Conservation (phyloP, 2,113 vertebrate genomes). For the Engraulis encrasicolus region DNA sequence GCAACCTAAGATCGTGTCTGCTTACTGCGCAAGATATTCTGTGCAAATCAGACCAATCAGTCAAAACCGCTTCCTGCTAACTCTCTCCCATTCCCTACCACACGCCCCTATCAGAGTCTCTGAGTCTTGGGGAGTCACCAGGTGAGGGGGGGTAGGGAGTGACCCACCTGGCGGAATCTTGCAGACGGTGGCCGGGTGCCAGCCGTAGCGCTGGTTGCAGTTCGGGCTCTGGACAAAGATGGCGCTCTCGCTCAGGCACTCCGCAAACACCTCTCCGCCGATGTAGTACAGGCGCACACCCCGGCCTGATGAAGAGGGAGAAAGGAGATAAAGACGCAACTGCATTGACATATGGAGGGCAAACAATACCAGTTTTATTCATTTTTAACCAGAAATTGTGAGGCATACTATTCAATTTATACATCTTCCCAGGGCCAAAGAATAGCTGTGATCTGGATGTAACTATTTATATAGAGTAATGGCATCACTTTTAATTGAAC, state of each 20-base stretch:
- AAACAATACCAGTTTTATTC: too few species aligned
- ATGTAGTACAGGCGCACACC: slow-evolving; percentile 98
- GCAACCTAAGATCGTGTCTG: too few species aligned
- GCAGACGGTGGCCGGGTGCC: slow-evolving; percentile 98
- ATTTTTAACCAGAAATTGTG: too few species aligned
- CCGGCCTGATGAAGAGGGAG: slow-evolving; percentile 75
- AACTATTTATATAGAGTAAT: too few species aligned
- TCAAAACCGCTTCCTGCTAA: background rate
- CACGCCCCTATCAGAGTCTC: too few species aligned
- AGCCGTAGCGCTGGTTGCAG: slow-evolving; percentile 98
- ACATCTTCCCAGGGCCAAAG: background rate
- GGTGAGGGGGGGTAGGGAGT: background rate
- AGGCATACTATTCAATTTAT: too few species aligned
- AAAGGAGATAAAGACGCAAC: slow-evolving; percentile 21
- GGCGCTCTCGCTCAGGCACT: slow-evolving; percentile 98
- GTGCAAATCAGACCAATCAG: background rate
- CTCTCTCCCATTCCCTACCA: background rate
- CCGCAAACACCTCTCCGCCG: slow-evolving; percentile 95
- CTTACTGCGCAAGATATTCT: too few species aligned
- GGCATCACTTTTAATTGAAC: too few species aligned
- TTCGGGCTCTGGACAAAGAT: slow-evolving; percentile 99
- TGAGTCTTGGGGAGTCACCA: background rate
- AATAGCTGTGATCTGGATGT: background rate
- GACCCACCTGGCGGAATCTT: slow-evolving; percentile 95
- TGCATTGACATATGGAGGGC: too few species aligned